These are phyloP conservation scores for Alca torda DNA, from an alignment of 2,797 vertebrate genomes.

Conservation along the genomic window DNA sequence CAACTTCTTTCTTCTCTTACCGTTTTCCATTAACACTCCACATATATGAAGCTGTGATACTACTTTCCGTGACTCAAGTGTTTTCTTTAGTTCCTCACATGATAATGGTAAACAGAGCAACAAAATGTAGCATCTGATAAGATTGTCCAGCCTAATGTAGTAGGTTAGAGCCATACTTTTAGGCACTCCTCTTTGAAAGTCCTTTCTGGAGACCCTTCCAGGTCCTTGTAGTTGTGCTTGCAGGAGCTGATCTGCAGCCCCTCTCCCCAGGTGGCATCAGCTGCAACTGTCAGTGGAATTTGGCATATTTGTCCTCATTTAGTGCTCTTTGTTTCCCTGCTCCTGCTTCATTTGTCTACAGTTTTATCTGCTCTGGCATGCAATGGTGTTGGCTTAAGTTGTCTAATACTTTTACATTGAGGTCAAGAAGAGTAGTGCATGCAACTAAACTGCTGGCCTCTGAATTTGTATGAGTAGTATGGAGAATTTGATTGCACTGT, in stretches of 20 bases:
- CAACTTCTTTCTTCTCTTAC: background rate
- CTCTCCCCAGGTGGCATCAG: background rate
- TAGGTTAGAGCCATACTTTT: background rate
- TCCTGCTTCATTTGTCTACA: background rate
- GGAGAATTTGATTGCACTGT: background rate
- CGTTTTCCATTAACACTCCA: background rate
- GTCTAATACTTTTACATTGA: background rate
- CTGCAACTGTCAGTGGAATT: background rate
- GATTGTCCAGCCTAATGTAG: background rate
- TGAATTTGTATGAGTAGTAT: background rate
- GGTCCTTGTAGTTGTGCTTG: background rate
- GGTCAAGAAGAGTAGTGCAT: background rate
- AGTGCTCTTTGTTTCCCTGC: background rate
- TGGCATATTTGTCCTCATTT: background rate
- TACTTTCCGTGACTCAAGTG: background rate
- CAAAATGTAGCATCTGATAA: background rate
- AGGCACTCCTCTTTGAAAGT: background rate
- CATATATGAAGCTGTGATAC: background rate
- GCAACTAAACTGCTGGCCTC: background rate
- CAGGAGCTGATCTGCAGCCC: background rate
- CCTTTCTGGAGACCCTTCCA: background rate
- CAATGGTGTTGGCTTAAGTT: background rate
- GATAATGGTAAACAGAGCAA: background rate
- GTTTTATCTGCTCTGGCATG: background rate
- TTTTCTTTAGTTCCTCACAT: background rate